These are phyloP conservation scores for Mnemiopsis leidyi DNA, from an alignment of 37 sponge, comb jelly and placozoan species.

Conservation along the genomic window DNA sequence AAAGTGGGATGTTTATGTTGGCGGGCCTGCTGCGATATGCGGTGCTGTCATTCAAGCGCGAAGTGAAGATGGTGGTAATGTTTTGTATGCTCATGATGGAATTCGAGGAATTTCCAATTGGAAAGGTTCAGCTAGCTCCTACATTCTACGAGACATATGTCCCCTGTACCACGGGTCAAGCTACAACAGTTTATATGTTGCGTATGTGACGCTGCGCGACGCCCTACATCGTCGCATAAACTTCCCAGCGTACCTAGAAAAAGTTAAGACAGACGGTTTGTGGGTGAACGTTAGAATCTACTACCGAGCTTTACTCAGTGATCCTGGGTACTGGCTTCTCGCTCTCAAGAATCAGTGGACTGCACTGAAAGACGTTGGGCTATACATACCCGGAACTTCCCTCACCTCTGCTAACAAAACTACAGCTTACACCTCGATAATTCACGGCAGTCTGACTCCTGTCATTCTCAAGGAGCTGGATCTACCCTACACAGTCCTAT, in stretches of 20 bases:
- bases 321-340: not conserved
- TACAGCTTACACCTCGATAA: conserved; percentile 3
- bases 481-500: not conserved
- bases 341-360: not conserved
- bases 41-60: conserved; percentile 24
- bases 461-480: conserved; percentile 5
- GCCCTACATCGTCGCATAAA: not conserved
- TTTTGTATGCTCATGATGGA: conserved; percentile 54
- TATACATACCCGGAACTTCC: conserved; percentile 5
- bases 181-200: not conserved
- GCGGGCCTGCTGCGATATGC: not conserved
- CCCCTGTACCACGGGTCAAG: not conserved
- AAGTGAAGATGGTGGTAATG: not conserved
- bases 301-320: not conserved
- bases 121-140: conserved; percentile 6
- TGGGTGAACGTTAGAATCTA: not conserved
- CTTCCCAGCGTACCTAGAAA: not conserved
- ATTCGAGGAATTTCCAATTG: conserved; percentile 29
- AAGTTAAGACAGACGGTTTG: not conserved
- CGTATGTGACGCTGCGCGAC: not conserved
- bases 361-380: not conserved
- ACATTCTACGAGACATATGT: not conserved
- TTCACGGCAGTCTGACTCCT: not conserved
- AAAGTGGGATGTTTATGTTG: conserved; percentile 39
- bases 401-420: conserved; percentile 12